Evolutionary conservation across 2,113 vertebrate species (phyloP), one percentile per base, ranked within the genome.

Genomic region (Hystrix cristata): DNA sequence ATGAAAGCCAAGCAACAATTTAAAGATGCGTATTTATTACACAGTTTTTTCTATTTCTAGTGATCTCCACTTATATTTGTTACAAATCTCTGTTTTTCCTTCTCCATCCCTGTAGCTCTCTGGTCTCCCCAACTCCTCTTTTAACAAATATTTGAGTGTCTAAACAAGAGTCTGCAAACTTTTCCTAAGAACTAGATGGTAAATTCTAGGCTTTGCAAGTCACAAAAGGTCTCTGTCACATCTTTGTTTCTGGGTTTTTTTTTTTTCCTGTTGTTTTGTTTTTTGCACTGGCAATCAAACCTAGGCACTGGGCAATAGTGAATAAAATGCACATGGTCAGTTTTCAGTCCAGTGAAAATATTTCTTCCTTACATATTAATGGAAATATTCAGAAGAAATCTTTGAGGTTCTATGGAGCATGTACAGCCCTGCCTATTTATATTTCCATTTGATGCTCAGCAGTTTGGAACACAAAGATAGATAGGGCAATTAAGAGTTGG

Each of bases 141-240:
- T 86, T 57, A 78, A 72, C 53, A 94, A 59, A 51, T 83, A 78
- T 23, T 87, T 79, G 43, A 83, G 69, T 53, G 38, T 92, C 81
- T 92, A 76, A 53, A 59, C 5, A 76, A 18, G 9, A 16, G 15
- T 83, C 83, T 95, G 16, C 25, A 87, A 57, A 64, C 43, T 69
- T 93, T 87, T 94, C 81, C 84, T 74, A 89, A 91, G 78, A 93
- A 71, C 76, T 72, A 69, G 11, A 55, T 95, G 55, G 46, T 74
- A 80, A 91, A 94, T 60, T 87, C 90, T 90, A 93, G 78, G 46
- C 46, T 82, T 85, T 83, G n/a, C 19, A 51, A 43, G 6, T 82
- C 16, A 87, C 27, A 31, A 38, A 48, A 93, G 55, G 14, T 81
- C 65, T 92, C 15, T 84, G 65, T 94, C 60, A 87, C 23, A 34